These are phyloP conservation scores for Cranoglanis bouderius DNA, from an alignment of 2,113 vertebrate genomes.

Conservation along the genomic window DNA sequence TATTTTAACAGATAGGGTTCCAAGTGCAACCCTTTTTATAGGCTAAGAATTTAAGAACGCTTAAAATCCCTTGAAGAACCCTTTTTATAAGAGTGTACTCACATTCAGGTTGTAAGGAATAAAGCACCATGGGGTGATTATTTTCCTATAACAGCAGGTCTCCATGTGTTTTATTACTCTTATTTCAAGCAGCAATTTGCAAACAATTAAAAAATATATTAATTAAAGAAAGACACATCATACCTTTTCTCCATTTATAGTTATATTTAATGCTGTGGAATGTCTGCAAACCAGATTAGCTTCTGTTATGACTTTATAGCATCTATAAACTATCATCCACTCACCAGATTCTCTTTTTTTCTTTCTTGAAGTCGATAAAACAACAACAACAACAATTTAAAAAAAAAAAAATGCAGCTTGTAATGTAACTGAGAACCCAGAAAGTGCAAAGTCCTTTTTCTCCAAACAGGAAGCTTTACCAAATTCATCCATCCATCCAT, in stretches of 20 bases:
- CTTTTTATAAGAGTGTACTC: neutral
- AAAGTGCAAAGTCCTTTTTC: neutral
- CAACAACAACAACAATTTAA: neutral
- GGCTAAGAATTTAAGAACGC: neutral
- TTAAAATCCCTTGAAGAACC: neutral
- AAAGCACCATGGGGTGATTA: neutral
- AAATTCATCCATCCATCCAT: no score
- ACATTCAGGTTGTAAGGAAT: neutral
- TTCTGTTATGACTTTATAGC: neutral
- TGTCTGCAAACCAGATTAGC: neutral
- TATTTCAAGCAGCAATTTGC: neutral
- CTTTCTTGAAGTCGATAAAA: neutral
- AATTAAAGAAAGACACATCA: neutral
- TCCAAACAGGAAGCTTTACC: neutral
- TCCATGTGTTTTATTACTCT: neutral
- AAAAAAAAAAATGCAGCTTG: neutral
- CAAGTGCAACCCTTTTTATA: neutral
- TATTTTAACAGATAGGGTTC: neutral
- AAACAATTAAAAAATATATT: neutral
- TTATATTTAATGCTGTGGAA: neutral
- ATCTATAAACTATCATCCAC: neutral
- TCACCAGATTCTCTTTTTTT: neutral
- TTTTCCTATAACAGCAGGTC: neutral
- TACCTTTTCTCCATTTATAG: neutral
- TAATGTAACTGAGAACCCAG: neutral